phyloP scores from a whole-genome alignment of 2,797 vertebrate species.

The Alosa sapidissima region DNA sequence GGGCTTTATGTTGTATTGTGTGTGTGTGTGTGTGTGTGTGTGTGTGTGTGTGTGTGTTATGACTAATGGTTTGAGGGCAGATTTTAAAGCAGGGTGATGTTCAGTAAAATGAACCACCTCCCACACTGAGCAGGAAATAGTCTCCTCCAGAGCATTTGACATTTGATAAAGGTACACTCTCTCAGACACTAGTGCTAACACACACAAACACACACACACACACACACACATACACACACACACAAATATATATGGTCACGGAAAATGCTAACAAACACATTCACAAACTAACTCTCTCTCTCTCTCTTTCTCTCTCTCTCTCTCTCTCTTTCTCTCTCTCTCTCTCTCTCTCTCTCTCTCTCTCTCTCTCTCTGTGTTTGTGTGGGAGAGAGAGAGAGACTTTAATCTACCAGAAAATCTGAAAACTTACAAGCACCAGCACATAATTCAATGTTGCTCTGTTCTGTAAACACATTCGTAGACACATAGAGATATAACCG shows the following conservation, averaged over 20 bases:
- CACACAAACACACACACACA: background rate
- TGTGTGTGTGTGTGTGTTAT: background rate
- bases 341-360: background rate
- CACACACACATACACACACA: constrained; percentile 24
- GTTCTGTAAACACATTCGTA: no score
- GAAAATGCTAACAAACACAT: constrained; percentile 2
- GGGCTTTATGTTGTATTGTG: no score
- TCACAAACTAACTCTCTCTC: background rate
- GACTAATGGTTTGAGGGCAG: constrained; percentile 1
- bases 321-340: background rate
- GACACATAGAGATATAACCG: no score
- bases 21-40: background rate
- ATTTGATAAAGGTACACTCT: no score
- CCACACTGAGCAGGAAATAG: background rate
- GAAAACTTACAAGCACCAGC: no score
- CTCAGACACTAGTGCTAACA: constrained; percentile 1
- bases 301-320: background rate
- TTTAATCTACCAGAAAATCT: no score
- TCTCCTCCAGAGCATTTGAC: background rate
- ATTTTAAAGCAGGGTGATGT: background rate
- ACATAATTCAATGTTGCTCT: no score
- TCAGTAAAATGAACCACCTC: background rate
- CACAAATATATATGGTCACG: background rate
- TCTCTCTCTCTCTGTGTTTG: no score
- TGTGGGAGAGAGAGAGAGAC: no score